Evolutionary conservation across 2,888 invertebrate genomes (phyloP), one percentile per base, ranked within the genome.

Genomic region (Rugalucina vietnamica): DNA sequence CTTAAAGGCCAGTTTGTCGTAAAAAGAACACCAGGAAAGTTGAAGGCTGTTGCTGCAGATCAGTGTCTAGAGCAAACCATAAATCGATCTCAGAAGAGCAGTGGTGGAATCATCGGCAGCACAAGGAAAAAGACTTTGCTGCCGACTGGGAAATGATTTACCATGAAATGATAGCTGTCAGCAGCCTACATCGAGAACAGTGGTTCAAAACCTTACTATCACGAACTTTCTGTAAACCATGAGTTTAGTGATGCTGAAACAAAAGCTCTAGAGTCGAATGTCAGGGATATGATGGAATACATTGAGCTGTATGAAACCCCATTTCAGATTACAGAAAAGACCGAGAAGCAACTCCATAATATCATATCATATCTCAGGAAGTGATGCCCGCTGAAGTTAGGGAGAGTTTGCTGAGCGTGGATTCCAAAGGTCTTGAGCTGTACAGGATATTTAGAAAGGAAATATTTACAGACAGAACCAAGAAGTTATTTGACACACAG

Each of bases 161-260:
- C 50, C 49, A 80, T 49, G 79, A 78, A 24, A 79, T 73, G 79
- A 1, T 79, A 27, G 73, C 74, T 32, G 75, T 80, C 29, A 27
- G 50, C 27, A 75, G 34, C 36, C 54, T 80, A 3, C 36, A 75
- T 34, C 57, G 80, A 70, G 75, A 75, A 12, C 21, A 65, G 75
- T 36, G 36, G 37, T 8, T 29, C 65, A 14, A 79, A 79, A 43
- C 37, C 79, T 24, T 73, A 54, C 24, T 43, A 21, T 18, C 49
- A 29, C 24, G 73, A 79, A n/a, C n/a, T n/a, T n/a, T n/a, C n/a
- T n/a, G n/a, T n/a, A n/a, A n/a, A n/a, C n/a, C n/a, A n/a, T n/a
- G n/a, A n/a, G n/a, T n/a, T n/a, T n/a, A n/a, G n/a, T n/a, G n/a
- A n/a, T n/a, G n/a, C n/a, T n/a, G n/a, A n/a, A n/a, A n/a, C n/a